Percentiles rank a stretch among this genome's conserved stretches.
These are phyloP conservation scores for Apoderus coryli DNA, from an alignment of 2,888 invertebrate species.

Conservation along the genomic window DNA sequence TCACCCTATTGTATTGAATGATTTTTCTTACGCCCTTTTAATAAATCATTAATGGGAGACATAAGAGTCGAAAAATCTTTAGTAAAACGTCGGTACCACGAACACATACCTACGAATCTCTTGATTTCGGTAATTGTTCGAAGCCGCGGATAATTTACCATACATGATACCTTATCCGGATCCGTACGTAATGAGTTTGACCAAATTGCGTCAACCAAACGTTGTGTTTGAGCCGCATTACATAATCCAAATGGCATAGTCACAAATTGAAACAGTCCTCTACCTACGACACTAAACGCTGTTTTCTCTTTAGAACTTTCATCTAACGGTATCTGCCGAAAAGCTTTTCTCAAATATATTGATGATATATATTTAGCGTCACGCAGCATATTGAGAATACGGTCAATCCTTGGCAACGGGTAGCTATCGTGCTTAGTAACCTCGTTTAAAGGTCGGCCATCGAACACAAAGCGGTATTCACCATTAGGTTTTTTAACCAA, in stretches of 20 bases:
- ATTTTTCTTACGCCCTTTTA: conserved; percentile 17
- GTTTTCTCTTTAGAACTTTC: conserved; percentile 17
- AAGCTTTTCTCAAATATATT: conserved; percentile 12
- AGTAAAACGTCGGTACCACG: conserved; percentile 18
- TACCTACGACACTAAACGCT: conserved; percentile 21
- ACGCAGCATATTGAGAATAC: no score
- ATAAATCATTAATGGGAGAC: conserved; percentile 18
- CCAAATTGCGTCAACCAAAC: conserved; percentile 9
- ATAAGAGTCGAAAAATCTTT: conserved; percentile 17
- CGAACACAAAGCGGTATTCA: conserved; percentile 11
- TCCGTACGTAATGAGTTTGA: conserved; percentile 19
- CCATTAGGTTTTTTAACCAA: conserved; percentile 12
- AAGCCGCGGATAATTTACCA: conserved; percentile 18
- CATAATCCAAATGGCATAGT: no score
- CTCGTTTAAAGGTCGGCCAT: conserved; percentile 10
- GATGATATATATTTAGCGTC: conserved; percentile 12
- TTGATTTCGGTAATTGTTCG: conserved; percentile 19
- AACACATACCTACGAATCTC: conserved; percentile 20
- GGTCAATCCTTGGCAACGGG: conserved; percentile 11
- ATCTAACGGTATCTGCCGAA: conserved; percentile 12
- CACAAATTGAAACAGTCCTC: conserved; percentile 20
- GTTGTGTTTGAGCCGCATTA: no score
- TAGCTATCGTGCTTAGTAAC: conserved; percentile 11
- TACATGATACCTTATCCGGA: conserved; percentile 19
- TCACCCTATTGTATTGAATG: conserved; percentile 15